A percentile compares a stretch with the other conserved stretches of the same genome.
These are phyloP conservation scores for Anas bahamensis DNA, from an alignment of 2,797 vertebrate genomes.

Conservation along the genomic window DNA sequence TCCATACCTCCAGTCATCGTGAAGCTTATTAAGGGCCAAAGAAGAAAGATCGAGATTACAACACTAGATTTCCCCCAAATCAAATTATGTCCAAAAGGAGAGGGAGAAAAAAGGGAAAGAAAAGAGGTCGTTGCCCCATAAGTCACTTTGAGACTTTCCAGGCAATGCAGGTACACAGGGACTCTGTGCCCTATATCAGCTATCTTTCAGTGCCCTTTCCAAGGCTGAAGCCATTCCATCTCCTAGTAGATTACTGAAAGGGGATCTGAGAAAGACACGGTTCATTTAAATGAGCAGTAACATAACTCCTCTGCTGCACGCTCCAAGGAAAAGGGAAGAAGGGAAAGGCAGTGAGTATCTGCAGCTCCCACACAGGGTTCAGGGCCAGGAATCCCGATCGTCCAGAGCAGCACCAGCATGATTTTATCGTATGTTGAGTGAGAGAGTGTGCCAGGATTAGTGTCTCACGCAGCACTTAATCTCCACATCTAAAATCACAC, in stretches of 20 bases:
- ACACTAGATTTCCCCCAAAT: neutral
- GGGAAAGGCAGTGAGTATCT: neutral
- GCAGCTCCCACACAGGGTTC: neutral
- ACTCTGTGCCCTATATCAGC: constrained; percentile 7
- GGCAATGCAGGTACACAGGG: neutral
- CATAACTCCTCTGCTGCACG: constrained; percentile 3
- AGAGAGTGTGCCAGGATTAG: neutral
- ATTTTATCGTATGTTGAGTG: neutral
- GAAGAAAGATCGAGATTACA: neutral
- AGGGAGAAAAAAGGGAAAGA: constrained; percentile 10
- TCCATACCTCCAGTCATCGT: neutral
- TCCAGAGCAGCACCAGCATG: neutral
- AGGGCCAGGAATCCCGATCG: neutral
- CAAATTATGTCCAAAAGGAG: neutral
- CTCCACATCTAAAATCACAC: neutral
- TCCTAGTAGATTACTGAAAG: constrained; percentile 40
- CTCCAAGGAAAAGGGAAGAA: neutral
- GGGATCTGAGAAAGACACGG: constrained; percentile 3
- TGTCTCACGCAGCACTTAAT: neutral
- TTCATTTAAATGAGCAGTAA: constrained; percentile 36
- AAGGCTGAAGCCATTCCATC: constrained; percentile 23
- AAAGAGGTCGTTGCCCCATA: neutral
- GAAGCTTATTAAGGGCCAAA: neutral
- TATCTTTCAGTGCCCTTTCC: constrained; percentile 17
- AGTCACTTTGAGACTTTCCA: neutral